These are phyloP conservation scores for Danionella dracula DNA, from an alignment of 2,797 vertebrate species.

Conservation along the genomic window DNA sequence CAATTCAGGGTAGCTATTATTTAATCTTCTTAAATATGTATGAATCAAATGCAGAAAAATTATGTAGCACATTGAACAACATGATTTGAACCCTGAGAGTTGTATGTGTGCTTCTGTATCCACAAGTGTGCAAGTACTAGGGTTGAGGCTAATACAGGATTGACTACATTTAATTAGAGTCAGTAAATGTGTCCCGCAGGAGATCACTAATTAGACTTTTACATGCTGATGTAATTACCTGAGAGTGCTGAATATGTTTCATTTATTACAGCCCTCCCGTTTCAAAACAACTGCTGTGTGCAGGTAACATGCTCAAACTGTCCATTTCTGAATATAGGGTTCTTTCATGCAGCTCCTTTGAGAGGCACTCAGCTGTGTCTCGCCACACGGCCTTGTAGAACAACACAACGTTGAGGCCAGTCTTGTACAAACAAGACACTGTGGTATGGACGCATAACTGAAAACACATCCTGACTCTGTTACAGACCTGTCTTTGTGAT, in stretches of 20 bases:
- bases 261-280: conserved; percentile 63
- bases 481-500: conserved; percentile 20
- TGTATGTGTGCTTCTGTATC: conserved; percentile 59
- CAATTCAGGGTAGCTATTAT: too few relatives aligned
- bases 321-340: conserved; percentile 9
- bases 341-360: conserved; percentile 24
- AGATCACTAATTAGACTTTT: conserved; percentile 90
- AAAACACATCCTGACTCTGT: conserved; percentile 16
- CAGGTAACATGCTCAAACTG: conserved; percentile 33
- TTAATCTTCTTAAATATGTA: too few relatives aligned
- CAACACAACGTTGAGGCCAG: conserved; percentile 20
- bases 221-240: conserved; percentile 88
- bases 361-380: conserved; percentile 30
- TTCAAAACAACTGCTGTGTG: conserved; percentile 38
- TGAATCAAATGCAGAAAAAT: too few relatives aligned
- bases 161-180: conserved; percentile 83
- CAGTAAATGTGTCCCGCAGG: conserved; percentile 80
- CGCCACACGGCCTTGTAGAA: conserved; percentile 29
- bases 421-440: conserved; percentile 31
- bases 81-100: too few relatives aligned
- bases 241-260: conserved; percentile 67
- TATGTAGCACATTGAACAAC: too few relatives aligned
- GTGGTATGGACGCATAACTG: conserved; percentile 9
- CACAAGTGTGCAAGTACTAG: conserved; percentile 45
- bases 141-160: conserved; percentile 67